Evolutionary conservation across 2,797 vertebrate genomes (phyloP).

Genomic region (Oreortyx pictus): DNA sequence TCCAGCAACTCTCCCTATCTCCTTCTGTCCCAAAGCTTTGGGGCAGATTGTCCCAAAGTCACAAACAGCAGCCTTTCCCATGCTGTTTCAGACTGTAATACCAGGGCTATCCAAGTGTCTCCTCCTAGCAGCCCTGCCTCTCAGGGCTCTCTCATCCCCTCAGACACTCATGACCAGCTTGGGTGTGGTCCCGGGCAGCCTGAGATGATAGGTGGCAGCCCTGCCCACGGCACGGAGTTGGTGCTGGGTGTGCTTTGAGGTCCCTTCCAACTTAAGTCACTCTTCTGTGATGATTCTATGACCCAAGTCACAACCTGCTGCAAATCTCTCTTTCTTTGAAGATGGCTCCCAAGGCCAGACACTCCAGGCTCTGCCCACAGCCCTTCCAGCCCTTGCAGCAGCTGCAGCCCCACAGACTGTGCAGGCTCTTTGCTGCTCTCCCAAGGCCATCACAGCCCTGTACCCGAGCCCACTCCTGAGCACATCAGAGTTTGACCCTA

Average conservation of each 20-base stretch:
- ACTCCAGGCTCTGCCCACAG: background rate
- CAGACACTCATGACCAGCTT: background rate
- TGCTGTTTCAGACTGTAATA: background rate
- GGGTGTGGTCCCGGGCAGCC: background rate
- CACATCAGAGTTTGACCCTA: fast-evolving
- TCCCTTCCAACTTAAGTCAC: background rate
- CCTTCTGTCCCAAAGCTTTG: background rate
- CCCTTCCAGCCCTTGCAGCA: background rate
- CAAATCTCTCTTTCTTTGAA: background rate
- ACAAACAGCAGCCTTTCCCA: background rate
- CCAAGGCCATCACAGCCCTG: background rate
- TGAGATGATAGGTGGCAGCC: background rate
- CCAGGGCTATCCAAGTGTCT: background rate
- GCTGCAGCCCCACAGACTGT: background rate
- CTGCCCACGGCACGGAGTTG: too few relatives aligned
- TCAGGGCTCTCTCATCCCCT: background rate
- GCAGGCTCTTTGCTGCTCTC: background rate
- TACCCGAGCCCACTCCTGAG: background rate
- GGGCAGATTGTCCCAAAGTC: fast-evolving
- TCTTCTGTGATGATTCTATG: background rate
- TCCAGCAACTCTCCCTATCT: background rate
- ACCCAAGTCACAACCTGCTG: background rate
- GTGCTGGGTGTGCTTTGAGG: background rate
- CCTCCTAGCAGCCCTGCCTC: background rate
- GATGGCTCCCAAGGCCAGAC: background rate